phyloP scores from a whole-genome alignment of 2,797 vertebrate species.

The Zalophus californianus region DNA sequence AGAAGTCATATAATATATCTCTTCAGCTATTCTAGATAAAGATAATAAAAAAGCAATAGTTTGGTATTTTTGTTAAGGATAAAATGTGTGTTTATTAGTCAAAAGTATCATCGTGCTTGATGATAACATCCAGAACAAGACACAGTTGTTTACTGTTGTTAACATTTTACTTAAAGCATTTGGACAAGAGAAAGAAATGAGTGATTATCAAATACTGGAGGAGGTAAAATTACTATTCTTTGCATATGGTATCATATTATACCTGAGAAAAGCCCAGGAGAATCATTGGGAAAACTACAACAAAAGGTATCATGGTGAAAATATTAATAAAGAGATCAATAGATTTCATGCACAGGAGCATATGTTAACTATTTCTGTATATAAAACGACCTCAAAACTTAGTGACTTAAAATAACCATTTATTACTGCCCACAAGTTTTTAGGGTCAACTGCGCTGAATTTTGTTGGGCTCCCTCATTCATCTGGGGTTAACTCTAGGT shows the following conservation, averaged over 20 bases:
- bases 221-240: not conserved
- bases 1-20: not conserved
- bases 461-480: not conserved
- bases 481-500: not conserved
- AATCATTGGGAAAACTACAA: conserved; percentile 23
- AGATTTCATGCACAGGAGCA: not conserved
- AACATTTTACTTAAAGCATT: not conserved
- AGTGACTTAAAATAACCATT: not conserved
- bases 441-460: not conserved
- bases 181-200: conserved; percentile 28
- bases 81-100: conserved; percentile 28
- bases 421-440: not conserved
- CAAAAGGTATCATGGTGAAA: not conserved
- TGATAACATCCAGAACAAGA: not conserved
- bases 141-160: conserved; percentile 34
- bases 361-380: not conserved
- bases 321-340: conserved; percentile 23
- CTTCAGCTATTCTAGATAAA: conserved; percentile 12
- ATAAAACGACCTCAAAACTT: not conserved
- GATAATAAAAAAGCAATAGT: not conserved
- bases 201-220: not conserved
- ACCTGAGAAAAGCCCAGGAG: not conserved
- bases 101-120: not conserved
- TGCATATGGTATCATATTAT: not conserved
- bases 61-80: conserved; percentile 14